These are phyloP conservation scores for Tyto alba DNA, from an alignment of 2,113 vertebrate genomes.

Conservation along the genomic window DNA sequence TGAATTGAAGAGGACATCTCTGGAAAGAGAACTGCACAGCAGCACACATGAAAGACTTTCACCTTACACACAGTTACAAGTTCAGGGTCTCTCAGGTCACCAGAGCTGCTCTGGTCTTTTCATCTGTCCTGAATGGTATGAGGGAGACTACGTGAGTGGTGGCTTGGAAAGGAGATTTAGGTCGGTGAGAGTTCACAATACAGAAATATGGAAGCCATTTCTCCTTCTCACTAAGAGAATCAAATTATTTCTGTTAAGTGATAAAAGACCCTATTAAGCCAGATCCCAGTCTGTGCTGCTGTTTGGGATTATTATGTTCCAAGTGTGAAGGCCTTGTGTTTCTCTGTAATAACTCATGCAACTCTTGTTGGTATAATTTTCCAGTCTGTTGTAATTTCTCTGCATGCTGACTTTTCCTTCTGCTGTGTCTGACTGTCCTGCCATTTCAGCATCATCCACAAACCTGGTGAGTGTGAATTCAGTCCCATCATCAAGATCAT, in stretches of 20 bases:
- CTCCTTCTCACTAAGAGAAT: not conserved
- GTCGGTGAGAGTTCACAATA: not conserved
- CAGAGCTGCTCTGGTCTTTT: not conserved
- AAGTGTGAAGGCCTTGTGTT: not conserved
- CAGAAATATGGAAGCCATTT: not conserved
- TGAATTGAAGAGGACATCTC: constrained; percentile 12
- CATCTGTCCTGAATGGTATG: not conserved
- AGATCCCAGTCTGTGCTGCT: not conserved
- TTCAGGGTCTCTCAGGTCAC: not conserved
- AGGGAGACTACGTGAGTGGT: not conserved
- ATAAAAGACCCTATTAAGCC: not conserved
- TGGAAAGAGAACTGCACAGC: not conserved
- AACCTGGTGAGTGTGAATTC: not conserved
- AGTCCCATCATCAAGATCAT: not conserved
- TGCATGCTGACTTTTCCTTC: not conserved
- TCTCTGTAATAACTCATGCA: not conserved
- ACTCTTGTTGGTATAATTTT: not conserved
- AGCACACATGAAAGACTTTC: not conserved
- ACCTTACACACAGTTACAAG: not conserved
- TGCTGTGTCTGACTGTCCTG: not conserved
- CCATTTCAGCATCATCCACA: not conserved
- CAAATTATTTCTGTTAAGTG: not conserved
- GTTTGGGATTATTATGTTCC: not conserved
- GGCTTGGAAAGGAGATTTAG: not conserved
- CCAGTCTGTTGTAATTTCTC: not conserved